Conservation (phyloP, 2,888 invertebrate species). For the Thecophora atra region DNA sequence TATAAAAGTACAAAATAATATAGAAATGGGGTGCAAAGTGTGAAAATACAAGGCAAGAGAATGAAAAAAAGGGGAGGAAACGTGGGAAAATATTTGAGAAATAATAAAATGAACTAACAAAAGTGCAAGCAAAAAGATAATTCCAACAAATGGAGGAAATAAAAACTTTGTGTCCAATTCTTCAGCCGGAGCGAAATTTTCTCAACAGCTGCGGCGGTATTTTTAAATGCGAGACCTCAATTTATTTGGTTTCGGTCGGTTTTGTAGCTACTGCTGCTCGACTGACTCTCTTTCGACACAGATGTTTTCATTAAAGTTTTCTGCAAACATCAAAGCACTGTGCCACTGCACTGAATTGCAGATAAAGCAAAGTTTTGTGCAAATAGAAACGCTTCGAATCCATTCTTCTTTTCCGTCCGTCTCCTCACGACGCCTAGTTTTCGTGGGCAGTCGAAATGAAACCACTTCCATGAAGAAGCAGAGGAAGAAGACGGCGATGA, state of each 20-base stretch:
- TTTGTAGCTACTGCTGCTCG: too few species aligned
- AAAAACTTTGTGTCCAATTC: too few species aligned
- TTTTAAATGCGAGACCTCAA: background rate
- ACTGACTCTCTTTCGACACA: background rate
- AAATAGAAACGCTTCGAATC: background rate
- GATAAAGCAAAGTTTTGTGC: conserved; percentile 1
- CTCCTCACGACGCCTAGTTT: background rate
- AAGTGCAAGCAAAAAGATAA: background rate
- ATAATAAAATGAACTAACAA: background rate
- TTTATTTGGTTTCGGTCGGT: background rate
- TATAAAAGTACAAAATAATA: too few species aligned
- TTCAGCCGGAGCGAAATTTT: background rate
- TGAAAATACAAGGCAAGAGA: too few species aligned
- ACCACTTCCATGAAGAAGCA: too few species aligned
- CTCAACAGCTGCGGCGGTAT: conserved; percentile 7
- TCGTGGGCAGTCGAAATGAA: background rate
- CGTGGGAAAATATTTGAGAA: background rate
- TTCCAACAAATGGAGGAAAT: too few species aligned
- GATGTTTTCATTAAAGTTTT: conserved; percentile 11
- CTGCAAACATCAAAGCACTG: conserved; percentile 14
- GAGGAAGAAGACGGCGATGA: too few species aligned
- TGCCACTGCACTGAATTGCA: background rate
- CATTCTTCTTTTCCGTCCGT: background rate
- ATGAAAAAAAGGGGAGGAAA: too few species aligned
- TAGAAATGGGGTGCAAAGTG: too few species aligned